Conservation (phyloP, 2,797 vertebrate genomes). For the Orientallactaga sibirica region DNA sequence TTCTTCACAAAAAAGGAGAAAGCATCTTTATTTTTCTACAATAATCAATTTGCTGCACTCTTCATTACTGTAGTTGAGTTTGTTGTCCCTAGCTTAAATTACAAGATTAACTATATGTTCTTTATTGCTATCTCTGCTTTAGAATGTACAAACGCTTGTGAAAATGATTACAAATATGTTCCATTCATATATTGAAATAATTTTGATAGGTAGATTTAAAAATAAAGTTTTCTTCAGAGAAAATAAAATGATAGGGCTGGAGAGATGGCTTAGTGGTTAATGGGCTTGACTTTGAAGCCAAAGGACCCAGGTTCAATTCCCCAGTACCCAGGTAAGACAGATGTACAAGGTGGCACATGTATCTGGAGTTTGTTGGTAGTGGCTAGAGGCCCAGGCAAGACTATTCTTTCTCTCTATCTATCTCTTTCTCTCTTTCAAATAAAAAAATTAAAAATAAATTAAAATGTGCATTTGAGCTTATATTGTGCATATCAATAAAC, state of each 20-base stretch:
- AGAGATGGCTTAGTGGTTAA: too few relatives aligned
- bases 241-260: background rate
- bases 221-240: background rate
- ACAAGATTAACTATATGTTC: background rate
- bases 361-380: too few relatives aligned
- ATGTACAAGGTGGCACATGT: too few relatives aligned
- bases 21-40: background rate
- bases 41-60: background rate
- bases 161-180: constrained; percentile 19
- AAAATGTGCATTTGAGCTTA: background rate
- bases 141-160: background rate
- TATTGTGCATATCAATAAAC: background rate
- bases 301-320: too few relatives aligned
- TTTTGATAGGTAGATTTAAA: too few relatives aligned
- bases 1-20: background rate
- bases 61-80: background rate
- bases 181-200: background rate
- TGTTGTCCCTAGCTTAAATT: background rate
- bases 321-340: too few relatives aligned
- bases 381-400: too few relatives aligned
- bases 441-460: too few relatives aligned
- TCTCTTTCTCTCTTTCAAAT: too few relatives aligned
- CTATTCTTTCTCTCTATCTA: too few relatives aligned
- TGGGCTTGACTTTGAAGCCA: too few relatives aligned
- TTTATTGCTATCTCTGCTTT: background rate